Percentiles rank a stretch among this genome's conserved stretches.
phyloP scores from a whole-genome alignment of 2,113 vertebrate species.

The Pygoscelis antarcticus region DNA sequence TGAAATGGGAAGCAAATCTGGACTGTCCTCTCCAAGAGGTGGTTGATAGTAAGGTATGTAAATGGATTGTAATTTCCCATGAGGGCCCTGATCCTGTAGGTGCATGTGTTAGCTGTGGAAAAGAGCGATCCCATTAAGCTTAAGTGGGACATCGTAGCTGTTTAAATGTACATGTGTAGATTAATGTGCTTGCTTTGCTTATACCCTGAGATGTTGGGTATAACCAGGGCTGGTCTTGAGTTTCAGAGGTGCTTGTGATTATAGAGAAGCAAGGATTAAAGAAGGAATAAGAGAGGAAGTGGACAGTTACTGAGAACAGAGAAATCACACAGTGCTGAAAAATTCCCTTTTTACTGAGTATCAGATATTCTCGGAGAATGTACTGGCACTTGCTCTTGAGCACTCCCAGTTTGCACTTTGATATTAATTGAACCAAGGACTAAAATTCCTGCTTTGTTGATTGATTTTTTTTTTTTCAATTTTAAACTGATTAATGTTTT shows the following conservation, averaged over 20 bases:
- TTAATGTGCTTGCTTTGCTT: background rate
- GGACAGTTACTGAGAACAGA: background rate
- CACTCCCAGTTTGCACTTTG: slow-evolving; percentile 18
- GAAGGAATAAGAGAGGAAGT: background rate
- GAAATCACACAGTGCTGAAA: background rate
- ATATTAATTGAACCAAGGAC: slow-evolving; percentile 35
- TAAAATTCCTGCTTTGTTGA: slow-evolving; percentile 62
- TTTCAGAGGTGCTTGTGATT: background rate
- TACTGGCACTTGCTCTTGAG: slow-evolving; percentile 6
- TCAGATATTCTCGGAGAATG: background rate
- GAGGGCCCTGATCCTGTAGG: background rate
- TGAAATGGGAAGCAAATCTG: background rate
- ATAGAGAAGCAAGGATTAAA: background rate
- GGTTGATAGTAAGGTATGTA: background rate
- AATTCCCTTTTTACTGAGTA: background rate
- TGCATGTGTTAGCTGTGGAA: background rate
- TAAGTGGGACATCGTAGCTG: background rate
- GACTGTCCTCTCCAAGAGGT: background rate
- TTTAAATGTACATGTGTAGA: rapidly evolving
- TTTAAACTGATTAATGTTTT: slow-evolving; percentile 80
- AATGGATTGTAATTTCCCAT: background rate
- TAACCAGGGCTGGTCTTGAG: background rate
- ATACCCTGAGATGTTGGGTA: background rate
- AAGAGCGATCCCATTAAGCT: rapidly evolving
- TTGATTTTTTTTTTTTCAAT: slow-evolving; percentile 57